Evolutionary conservation across 2,797 vertebrate genomes (phyloP), one percentile per base, ranked within the genome.

Genomic region (Acanthurus leucopareius): DNA sequence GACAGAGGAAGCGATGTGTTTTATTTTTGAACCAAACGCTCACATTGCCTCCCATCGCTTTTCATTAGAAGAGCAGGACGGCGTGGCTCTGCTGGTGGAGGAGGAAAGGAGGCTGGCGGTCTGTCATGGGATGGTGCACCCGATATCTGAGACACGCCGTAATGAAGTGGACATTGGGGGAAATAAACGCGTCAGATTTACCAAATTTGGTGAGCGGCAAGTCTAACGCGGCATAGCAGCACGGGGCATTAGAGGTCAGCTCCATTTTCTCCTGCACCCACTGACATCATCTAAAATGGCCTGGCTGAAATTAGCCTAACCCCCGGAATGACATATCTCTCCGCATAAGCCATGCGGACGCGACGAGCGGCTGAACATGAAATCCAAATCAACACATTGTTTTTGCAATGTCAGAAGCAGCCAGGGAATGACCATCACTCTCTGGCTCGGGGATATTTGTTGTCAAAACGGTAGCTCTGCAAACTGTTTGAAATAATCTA

Each of bases 301-400:
- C 91, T 65, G 91, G 91, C 90, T 93, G 91, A 88, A 94, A 93
- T 93, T 90, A 92, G 89, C 90, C 92, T 91, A 88, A 92, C 88
- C 89, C 93, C 91, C 87, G 81, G 87, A 94, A 93, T 92, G 93
- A 94, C 94, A 94, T 93, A 87, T 93, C 91, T 85, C 85, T 85
- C 88, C 49, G 47, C 74, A 82, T 93, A 93, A 94, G 70, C 80
- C 61, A 8, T 80, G 91, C 45, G 77, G 91, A 93, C 80, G 87
- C 73, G 75, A 90, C 90, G 79, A 78, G 94, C 93, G 86, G 84
- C 90, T 91, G 91, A 93, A 93, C 88, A 75, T 92, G 91, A 93
- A 95, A 94, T 93, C 89, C 91, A 94, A 93, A 94, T 94, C 94
- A 94, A 93, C 94, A 94, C 93, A 93, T 94, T 95, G 93, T 93